Evolutionary conservation across 2,888 invertebrate species (phyloP).

Genomic region (Hirtodrosophila duncani): DNA sequence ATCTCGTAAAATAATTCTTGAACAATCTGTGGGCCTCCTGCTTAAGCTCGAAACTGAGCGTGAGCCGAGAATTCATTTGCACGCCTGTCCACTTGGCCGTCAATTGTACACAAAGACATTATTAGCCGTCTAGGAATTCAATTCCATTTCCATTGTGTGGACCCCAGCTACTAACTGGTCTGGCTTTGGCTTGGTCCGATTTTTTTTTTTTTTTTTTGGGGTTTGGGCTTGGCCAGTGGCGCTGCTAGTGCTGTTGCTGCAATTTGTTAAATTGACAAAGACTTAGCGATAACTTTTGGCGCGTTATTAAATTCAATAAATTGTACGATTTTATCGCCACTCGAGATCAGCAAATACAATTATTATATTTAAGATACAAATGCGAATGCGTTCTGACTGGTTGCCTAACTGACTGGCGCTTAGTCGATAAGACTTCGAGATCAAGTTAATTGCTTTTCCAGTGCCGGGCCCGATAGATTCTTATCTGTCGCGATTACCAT

Average conservation of each 20-base stretch:
- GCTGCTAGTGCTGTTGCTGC: constrained; percentile 38
- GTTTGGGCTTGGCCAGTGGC: not conserved
- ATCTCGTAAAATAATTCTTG: constrained; percentile 62
- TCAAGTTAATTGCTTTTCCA: too few relatives aligned
- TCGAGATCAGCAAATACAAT: constrained; percentile 67
- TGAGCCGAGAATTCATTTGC: constrained; percentile 51
- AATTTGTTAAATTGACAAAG: constrained; percentile 72
- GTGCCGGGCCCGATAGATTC: constrained; percentile 13
- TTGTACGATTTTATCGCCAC: constrained; percentile 41
- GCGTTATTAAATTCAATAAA: constrained; percentile 70
- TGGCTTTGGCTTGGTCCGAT: constrained; percentile 40
- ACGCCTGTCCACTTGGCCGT: constrained; percentile 58
- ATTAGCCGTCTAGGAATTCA: constrained; percentile 69
- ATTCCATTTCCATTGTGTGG: constrained; percentile 63
- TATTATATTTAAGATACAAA: constrained; percentile 64
- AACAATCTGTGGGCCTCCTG: constrained; percentile 5
- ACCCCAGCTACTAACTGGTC: constrained; percentile 4
- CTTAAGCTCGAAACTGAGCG: too few relatives aligned
- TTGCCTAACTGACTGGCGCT: too few relatives aligned
- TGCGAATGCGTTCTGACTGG: too few relatives aligned
- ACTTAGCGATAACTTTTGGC: constrained; percentile 71
- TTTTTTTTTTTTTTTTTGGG: not conserved
- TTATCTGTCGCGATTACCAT: constrained; percentile 22
- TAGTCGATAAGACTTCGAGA: constrained; percentile 54
- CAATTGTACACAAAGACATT: constrained; percentile 72